Evolutionary conservation across 2,797 vertebrate genomes (phyloP), one percentile per base, ranked within the genome.

Genomic region (Phrynocephalus guinanensis): DNA sequence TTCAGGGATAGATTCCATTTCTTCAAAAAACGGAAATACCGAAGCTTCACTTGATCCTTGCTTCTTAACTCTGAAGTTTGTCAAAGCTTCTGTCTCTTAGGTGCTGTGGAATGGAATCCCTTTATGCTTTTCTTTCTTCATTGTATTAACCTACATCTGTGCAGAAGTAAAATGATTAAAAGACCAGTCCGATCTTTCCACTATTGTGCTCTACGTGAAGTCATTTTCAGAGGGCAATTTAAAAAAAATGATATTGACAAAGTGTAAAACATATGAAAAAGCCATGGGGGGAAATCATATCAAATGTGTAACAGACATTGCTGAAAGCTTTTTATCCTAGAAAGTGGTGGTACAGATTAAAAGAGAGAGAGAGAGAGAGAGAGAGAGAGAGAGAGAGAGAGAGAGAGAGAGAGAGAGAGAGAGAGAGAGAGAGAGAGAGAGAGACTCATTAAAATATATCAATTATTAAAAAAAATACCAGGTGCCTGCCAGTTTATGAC

Each of bases 131-230:
- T 85, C 80, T 79, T 83, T 87, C 79, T 71, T 87, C 73, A n/a
- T 75, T 48, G 85, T 33, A 87, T 86, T 91, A 87, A 85, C 89
- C 67, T 90, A 93, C 84, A 92, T 91, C 24, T 82, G 8, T 67
- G 71, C 85, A 94, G 93, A 79, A 79, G 90, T 15, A 91, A 91
- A 86, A 88, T 90, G 91, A 94, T 93, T 92, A 92, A 92, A 93
- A 91, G 75, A 87, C 92, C 85, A 91, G 89, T 94, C 89, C 90
- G 88, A 90, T 90, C 86, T 94, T 93, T 90, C 82, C 93, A 86
- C 68, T 81, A 90, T 50, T 73, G 80, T 20, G 1, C 73, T 82
- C 60, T 66, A 50, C 44, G 66, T 87, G 83, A 87, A 82, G 67
- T 50, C 92, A 90, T 92, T 95, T 95, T 92, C 84, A 84, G 70